These are phyloP conservation scores for Cecidostiba fungosa DNA, from an alignment of 2,888 invertebrate species.

Conservation along the genomic window DNA sequence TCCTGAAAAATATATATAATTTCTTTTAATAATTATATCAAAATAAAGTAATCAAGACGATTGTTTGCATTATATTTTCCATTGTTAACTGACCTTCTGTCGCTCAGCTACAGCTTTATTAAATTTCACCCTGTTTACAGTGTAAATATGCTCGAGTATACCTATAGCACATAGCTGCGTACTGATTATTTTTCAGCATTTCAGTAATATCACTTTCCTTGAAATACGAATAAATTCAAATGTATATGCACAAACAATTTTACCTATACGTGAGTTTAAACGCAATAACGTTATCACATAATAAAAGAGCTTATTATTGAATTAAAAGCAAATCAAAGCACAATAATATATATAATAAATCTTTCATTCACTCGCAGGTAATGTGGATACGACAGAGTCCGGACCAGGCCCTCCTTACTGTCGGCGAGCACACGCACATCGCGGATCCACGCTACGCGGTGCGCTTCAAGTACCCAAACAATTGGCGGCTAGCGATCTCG, in stretches of 20 bases:
- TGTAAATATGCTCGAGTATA: neutral
- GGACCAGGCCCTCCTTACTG: constrained; percentile 85
- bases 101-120: neutral
- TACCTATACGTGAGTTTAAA: too few species aligned
- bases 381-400: constrained; percentile 86
- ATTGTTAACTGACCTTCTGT: neutral
- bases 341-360: neutral
- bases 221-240: neutral
- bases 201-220: neutral
- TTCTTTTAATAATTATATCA: too few species aligned
- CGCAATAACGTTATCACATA: too few species aligned
- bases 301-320: too few species aligned
- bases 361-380: constrained; percentile 81
- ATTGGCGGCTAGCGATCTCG: constrained; percentile 87
- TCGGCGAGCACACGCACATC: constrained; percentile 85
- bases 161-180: too few species aligned
- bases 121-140: neutral
- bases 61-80: neutral
- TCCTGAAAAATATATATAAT: too few species aligned
- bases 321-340: too few species aligned
- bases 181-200: neutral
- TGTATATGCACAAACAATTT: neutral
- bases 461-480: constrained; percentile 87
- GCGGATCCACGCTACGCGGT: constrained; percentile 85
- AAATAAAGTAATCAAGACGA: too few species aligned